These are phyloP conservation scores for Glaucopsyche alexis DNA, from an alignment of 2,888 invertebrate species.

Conservation along the genomic window DNA sequence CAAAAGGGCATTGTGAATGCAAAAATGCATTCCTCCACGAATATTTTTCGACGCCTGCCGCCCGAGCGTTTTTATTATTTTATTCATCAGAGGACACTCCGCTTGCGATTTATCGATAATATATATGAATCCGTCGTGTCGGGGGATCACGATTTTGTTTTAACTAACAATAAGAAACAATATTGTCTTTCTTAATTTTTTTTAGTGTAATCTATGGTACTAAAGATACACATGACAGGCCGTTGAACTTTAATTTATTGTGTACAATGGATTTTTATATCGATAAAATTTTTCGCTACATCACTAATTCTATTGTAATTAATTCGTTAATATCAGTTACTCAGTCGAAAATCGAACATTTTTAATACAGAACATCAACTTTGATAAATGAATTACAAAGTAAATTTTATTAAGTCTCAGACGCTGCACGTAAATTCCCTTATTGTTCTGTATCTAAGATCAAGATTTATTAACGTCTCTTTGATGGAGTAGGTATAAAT, in stretches of 20 bases:
- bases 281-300: background rate
- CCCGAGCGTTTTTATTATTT: slow-evolving; percentile 57
- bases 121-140: slow-evolving; percentile 69
- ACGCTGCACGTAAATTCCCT: slow-evolving; percentile 32
- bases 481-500: slow-evolving; percentile 70
- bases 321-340: too few species aligned
- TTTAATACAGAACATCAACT: background rate
- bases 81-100: slow-evolving; percentile 57
- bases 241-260: background rate
- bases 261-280: background rate
- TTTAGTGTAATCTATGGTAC: background rate
- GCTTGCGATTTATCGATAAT: slow-evolving; percentile 68
- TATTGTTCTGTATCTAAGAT: slow-evolving; percentile 45
- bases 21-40: slow-evolving; percentile 73
- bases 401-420: background rate
- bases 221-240: background rate
- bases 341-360: too few species aligned
- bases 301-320: background rate
- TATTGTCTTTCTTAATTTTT: background rate
- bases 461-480: slow-evolving; percentile 55
- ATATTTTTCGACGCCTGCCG: slow-evolving; percentile 77
- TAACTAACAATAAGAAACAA: slow-evolving; percentile 40
- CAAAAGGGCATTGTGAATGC: slow-evolving; percentile 78
- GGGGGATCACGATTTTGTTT: slow-evolving; percentile 70
- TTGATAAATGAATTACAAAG: background rate